Percentiles rank a stretch among this genome's conserved stretches.
Evolutionary conservation across 2,888 invertebrate genomes (phyloP).

Genomic region (Oscheius myriophilus): DNA sequence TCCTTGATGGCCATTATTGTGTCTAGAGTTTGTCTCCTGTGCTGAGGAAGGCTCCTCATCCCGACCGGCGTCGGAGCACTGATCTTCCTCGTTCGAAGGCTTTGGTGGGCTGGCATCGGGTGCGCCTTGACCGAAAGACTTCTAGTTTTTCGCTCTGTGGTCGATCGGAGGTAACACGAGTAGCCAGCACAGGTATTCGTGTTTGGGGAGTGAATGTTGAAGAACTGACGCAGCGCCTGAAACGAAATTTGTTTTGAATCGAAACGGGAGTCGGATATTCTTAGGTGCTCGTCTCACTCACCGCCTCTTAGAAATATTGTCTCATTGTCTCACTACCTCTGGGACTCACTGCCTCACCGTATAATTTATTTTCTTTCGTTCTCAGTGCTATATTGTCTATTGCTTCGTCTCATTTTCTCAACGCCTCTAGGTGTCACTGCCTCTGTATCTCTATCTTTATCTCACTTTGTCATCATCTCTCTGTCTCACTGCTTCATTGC

Average conservation of each 20-base stretch:
- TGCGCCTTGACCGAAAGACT: not conserved
- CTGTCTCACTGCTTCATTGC: too few relatives aligned
- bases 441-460: too few relatives aligned
- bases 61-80: constrained; percentile 23
- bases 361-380: too few relatives aligned
- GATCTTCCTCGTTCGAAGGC: constrained; percentile 25
- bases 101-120: not conserved
- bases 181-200: constrained; percentile 51
- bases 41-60: not conserved
- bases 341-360: too few relatives aligned
- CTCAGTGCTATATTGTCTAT: too few relatives aligned
- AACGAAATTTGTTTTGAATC: constrained; percentile 7
- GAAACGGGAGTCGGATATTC: not conserved
- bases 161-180: constrained; percentile 43
- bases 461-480: too few relatives aligned
- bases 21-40: constrained; percentile 17
- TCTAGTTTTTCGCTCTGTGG: constrained; percentile 17
- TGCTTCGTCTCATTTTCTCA: too few relatives aligned
- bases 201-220: constrained; percentile 49
- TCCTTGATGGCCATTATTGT: constrained; percentile 13
- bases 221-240: constrained; percentile 63
- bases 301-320: too few relatives aligned
- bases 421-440: too few relatives aligned
- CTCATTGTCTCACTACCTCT: not conserved
- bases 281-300: too few relatives aligned